Evolutionary conservation across 1,140 invertebrate species (phyloP).

Genomic region (Drosophila jambulina): DNA sequence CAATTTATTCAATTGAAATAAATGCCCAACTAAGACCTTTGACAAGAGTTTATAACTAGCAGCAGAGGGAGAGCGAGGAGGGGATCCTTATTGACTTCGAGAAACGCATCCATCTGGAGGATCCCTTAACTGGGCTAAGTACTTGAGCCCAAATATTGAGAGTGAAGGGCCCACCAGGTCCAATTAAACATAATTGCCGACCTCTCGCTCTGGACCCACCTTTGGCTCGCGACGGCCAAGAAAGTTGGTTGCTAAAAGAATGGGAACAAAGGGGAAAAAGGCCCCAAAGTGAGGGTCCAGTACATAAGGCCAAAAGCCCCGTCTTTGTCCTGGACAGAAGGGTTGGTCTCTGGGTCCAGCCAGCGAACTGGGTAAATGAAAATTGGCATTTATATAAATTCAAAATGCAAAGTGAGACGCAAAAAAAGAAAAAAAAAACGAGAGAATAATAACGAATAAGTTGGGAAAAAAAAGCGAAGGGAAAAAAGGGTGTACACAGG

Average conservation of each 20-base stretch:
- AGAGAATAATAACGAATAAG: constrained; percentile 37
- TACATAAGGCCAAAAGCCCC: constrained; percentile 32
- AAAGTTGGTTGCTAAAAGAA: constrained; percentile 17
- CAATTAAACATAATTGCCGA: constrained; percentile 76
- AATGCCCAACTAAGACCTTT: neutral
- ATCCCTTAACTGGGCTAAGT: constrained; percentile 30
- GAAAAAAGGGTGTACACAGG: constrained; percentile 2
- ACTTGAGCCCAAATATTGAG: constrained; percentile 44
- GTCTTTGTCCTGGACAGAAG: constrained; percentile 48
- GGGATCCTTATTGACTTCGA: constrained; percentile 8
- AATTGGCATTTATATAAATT: constrained; percentile 81
- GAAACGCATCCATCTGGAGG: constrained; percentile 13
- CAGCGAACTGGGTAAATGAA: constrained; percentile 59
- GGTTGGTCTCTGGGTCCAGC: constrained; percentile 51
- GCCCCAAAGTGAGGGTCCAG: constrained; percentile 38
- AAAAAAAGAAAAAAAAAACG: constrained; percentile 16
- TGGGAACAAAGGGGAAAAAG: constrained; percentile 27
- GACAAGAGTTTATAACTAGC: constrained; percentile 11
- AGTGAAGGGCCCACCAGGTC: constrained; percentile 68
- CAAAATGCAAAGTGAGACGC: constrained; percentile 57
- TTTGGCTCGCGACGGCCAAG: neutral
- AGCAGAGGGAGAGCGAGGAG: neutral
- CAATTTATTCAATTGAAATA: neutral
- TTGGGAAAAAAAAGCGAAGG: constrained; percentile 1
- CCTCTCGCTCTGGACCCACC: constrained; percentile 18